phyloP scores from a whole-genome alignment of 2,113 vertebrate genomes.

The Xyrauchen texanus region DNA sequence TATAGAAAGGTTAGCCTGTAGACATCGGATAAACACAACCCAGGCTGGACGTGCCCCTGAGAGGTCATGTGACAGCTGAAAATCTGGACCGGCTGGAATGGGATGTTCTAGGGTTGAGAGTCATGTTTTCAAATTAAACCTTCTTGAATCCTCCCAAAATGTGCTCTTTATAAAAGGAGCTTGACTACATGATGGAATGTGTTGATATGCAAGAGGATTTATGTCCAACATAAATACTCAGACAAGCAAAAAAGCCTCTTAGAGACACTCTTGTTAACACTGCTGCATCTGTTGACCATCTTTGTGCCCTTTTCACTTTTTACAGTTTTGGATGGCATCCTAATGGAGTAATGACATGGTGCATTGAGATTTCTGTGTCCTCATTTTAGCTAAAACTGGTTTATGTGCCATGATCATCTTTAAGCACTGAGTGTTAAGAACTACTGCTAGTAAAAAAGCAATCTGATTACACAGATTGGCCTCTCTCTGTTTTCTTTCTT shows the following conservation, averaged over 20 bases:
- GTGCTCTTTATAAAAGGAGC: conserved; percentile 9
- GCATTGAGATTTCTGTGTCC: background rate
- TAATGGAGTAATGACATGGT: conserved; percentile 40
- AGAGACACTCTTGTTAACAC: conserved; percentile 1
- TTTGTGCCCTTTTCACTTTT: conserved; percentile 24
- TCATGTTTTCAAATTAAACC: conserved; percentile 3
- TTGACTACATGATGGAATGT: conserved; percentile 12
- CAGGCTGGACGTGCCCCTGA: background rate
- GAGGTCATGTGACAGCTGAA: conserved; percentile 24
- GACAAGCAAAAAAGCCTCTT: background rate
- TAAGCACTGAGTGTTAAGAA: background rate
- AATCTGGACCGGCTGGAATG: background rate
- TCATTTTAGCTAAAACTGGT: conserved; percentile 7
- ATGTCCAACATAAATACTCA: background rate
- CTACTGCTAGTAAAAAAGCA: no score
- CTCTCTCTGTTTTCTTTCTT: no score
- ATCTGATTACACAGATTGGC: no score
- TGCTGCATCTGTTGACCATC: conserved; percentile 24
- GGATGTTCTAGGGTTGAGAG: background rate
- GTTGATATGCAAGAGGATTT: conserved; percentile 17
- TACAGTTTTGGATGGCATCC: conserved; percentile 11
- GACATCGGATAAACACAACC: conserved; percentile 32
- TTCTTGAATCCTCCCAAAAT: background rate
- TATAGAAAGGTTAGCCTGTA: conserved; percentile 22
- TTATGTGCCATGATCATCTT: background rate